These are phyloP conservation scores for Oeneis ivallda DNA, from an alignment of 2,888 invertebrate genomes.

Conservation along the genomic window DNA sequence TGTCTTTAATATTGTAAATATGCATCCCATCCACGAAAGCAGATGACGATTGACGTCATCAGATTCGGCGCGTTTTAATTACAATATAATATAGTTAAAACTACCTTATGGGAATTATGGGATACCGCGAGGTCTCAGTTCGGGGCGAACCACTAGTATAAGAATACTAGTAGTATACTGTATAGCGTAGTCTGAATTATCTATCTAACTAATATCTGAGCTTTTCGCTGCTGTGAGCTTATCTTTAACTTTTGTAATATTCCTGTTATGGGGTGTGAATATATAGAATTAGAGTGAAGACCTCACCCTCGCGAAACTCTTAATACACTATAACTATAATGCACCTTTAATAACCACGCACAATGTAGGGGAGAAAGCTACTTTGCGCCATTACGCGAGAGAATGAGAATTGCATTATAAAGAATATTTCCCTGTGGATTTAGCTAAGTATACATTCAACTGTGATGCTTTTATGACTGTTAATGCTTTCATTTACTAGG, in stretches of 20 bases:
- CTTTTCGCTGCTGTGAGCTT: not conserved
- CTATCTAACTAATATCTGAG: too few species aligned
- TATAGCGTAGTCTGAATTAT: too few species aligned
- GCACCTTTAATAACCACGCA: conserved; percentile 22
- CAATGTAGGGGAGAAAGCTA: conserved; percentile 22
- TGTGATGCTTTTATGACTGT: not conserved
- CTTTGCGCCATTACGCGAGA: conserved; percentile 22
- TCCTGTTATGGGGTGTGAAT: conserved; percentile 11
- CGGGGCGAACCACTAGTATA: too few species aligned
- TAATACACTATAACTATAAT: conserved; percentile 19
- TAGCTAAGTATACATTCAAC: conserved; percentile 9
- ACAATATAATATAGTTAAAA: too few species aligned
- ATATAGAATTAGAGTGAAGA: conserved; percentile 10
- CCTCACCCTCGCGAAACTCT: conserved; percentile 9
- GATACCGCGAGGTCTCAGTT: too few species aligned
- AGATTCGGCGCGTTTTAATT: too few species aligned
- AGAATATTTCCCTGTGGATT: conserved; percentile 22
- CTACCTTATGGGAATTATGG: too few species aligned
- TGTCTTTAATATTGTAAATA: too few species aligned
- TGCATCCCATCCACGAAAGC: too few species aligned
- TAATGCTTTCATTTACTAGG: not conserved
- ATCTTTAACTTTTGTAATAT: conserved; percentile 6
- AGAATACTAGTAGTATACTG: too few species aligned
- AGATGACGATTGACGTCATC: too few species aligned
- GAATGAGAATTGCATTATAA: conserved; percentile 18